These are phyloP conservation scores for Seira musarum DNA, from an alignment of 2,888 invertebrate genomes.

Conservation along the genomic window DNA sequence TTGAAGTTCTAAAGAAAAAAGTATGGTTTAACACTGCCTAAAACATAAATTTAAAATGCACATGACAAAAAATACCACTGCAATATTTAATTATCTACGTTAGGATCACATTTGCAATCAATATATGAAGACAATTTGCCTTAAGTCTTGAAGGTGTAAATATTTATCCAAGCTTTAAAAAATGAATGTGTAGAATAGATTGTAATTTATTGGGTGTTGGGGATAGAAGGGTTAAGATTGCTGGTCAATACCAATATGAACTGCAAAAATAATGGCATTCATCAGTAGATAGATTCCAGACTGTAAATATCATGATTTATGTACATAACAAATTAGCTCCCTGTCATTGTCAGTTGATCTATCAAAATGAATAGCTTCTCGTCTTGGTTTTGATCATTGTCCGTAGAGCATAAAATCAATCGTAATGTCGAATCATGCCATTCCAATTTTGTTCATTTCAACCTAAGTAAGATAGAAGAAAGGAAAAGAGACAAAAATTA, in stretches of 20 bases:
- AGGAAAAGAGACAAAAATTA: too few species aligned
- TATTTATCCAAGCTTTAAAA: neutral
- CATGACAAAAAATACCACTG: too few species aligned
- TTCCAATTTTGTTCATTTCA: too few species aligned
- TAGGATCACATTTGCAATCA: neutral
- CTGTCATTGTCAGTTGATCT: too few species aligned
- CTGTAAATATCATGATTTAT: slow-evolving; percentile 4
- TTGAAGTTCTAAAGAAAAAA: neutral
- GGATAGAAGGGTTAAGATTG: slow-evolving; percentile 28
- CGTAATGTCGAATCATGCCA: too few species aligned
- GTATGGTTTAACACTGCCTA: too few species aligned
- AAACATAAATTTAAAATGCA: too few species aligned
- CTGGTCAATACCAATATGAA: slow-evolving; percentile 59
- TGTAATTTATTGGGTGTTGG: neutral
- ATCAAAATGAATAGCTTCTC: neutral
- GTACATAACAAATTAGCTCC: slow-evolving; percentile 11
- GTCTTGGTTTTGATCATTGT: neutral
- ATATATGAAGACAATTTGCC: too few species aligned
- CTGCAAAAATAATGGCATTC: too few species aligned
- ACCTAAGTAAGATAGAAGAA: too few species aligned
- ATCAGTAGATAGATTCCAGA: slow-evolving; percentile 21
- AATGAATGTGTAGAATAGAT: neutral
- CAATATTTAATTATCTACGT: neutral
- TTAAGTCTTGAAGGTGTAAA: neutral
- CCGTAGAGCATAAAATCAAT: too few species aligned